Base-by-base conservation (phyloP, 2,797 vertebrate species). In the Syndactyla subalaris region DNA sequence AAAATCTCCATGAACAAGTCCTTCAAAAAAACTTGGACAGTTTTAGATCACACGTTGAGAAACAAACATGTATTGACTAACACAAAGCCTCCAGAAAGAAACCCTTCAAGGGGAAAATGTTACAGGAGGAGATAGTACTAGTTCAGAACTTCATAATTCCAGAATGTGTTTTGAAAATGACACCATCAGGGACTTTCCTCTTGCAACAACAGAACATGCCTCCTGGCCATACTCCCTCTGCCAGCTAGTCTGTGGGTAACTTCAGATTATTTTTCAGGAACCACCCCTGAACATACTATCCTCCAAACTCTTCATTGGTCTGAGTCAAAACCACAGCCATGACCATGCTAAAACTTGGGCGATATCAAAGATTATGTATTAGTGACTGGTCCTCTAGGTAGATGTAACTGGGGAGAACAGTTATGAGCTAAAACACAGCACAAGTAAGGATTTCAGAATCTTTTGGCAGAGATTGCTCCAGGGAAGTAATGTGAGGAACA, bases 241-340 rank as follows among this genome's bases (percentile, higher is more conserved):
- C 29, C 43, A 72, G 12, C 5, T 49, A n/a, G 34, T 48, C 22
- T 46, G 46, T 46, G 36, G 19, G 32, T 51, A 55, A 73, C 29
- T 73, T 22, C 74, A 66, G 29, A 63, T 62, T 32, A 52, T 8
- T 24, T 78, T 57, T 76, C 39, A 82, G 48, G 24, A 66, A 55
- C 10, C 0, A 2, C 12, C 8, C n/a, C 68, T 86, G 51, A 68
- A 36, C 0, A 1, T 19, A 30, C 2, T 30, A 12, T 55, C 22
- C 30, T 49, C 12, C 57, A 77, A 34, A 63, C 23, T 80, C 16
- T 65, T 36, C 58, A 58, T 0, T 26, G 51, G 32, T 16, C 46
- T 43, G 30, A 70, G 54, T 29, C 43, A 75, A 86, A 81, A 65
- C 46, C 36, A 46, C 32, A 90, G 38, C 34, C 51, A 68, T 46